These are phyloP conservation scores for Gobio occitaniae DNA, from an alignment of 2,797 vertebrate species.

Conservation along the genomic window DNA sequence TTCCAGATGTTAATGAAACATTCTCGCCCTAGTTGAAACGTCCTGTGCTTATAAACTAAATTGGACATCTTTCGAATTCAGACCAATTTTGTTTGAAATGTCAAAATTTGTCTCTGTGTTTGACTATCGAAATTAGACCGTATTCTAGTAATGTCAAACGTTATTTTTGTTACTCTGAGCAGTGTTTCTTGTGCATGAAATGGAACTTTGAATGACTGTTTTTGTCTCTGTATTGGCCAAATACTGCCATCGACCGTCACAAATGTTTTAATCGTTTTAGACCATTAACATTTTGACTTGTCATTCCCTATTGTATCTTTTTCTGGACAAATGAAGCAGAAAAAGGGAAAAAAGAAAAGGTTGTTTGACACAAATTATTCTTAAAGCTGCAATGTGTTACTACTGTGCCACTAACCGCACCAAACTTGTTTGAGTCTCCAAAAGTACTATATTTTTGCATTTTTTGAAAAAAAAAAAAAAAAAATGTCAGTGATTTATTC, in stretches of 20 bases:
- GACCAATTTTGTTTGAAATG: slow-evolving; percentile 21
- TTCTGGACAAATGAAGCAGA: slow-evolving; percentile 3
- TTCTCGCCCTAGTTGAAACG: slow-evolving; percentile 31
- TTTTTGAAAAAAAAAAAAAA: background rate
- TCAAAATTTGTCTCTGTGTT: slow-evolving; percentile 9
- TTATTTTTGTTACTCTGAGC: slow-evolving; percentile 40
- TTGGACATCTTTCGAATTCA: slow-evolving; percentile 22
- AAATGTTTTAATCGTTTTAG: background rate
- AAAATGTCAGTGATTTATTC: background rate
- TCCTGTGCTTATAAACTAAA: slow-evolving; percentile 43
- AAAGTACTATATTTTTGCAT: background rate
- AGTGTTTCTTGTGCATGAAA: slow-evolving; percentile 21
- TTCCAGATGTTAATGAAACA: slow-evolving; percentile 44
- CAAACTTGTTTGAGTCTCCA: background rate
- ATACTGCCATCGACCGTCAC: slow-evolving; percentile 11
- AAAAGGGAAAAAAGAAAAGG: background rate
- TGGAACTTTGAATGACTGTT: slow-evolving; percentile 13
- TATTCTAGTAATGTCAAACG: slow-evolving; percentile 17
- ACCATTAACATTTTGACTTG: background rate
- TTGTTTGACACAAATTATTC: background rate
- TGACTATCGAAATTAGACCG: slow-evolving; percentile 2
- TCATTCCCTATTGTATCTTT: slow-evolving; percentile 12
- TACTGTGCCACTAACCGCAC: background rate
- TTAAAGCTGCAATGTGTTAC: background rate
- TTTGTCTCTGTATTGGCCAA: slow-evolving; percentile 14